Conservation (phyloP, 2,797 vertebrate genomes). For the Falco peregrinus region DNA sequence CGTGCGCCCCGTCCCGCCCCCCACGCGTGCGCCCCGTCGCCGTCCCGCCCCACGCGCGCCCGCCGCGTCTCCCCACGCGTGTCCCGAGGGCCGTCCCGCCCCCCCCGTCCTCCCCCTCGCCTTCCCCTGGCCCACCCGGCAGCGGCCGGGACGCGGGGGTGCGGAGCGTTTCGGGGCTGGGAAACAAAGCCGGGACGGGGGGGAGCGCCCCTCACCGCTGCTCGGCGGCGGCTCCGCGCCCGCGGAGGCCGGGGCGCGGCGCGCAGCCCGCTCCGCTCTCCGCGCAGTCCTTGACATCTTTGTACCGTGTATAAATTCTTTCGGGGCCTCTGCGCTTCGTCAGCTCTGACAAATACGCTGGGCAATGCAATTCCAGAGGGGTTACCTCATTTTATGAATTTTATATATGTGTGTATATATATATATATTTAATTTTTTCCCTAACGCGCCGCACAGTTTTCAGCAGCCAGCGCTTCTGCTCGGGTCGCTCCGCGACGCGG, state of each 20-base stretch:
- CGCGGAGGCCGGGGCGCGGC: neutral
- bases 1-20: neutral
- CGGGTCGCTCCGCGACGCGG: neutral
- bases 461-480: neutral
- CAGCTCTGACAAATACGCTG: conserved; percentile 73
- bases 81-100: neutral
- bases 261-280: neutral
- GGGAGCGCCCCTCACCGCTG: neutral
- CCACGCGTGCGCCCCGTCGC: neutral
- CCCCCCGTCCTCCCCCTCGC: neutral
- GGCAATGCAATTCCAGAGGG: conserved; percentile 71
- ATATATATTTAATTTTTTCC: neutral
- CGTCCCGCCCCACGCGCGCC: neutral
- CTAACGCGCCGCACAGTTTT: neutral
- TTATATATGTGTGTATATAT: neutral
- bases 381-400: conserved; percentile 62
- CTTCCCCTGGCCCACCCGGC: neutral
- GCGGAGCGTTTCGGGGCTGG: neutral
- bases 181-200: neutral
- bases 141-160: neutral
- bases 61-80: neutral
- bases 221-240: neutral
- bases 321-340: conserved; percentile 73
- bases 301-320: conserved; percentile 72
- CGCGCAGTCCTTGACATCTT: conserved; percentile 67